A percentile compares a stretch with the other conserved stretches of the same genome.
These are phyloP conservation scores for Muntiacus reevesi DNA, from an alignment of 2,113 vertebrate species.

Conservation along the genomic window DNA sequence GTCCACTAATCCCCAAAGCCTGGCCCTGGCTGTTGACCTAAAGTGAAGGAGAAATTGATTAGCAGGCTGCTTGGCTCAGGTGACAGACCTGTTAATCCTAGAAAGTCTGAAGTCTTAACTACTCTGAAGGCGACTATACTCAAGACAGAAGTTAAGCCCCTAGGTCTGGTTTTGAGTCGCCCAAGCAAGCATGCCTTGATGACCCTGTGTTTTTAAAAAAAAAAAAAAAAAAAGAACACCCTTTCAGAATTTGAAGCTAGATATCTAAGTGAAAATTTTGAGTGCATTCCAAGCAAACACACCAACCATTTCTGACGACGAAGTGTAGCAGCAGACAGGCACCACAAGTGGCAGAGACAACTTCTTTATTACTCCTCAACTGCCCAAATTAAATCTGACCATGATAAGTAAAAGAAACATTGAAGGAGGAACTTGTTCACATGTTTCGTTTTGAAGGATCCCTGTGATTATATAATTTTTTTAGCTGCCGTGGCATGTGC, in stretches of 20 bases:
- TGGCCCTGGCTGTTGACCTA: constrained; percentile 10
- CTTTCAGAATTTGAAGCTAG: not conserved
- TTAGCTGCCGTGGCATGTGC: not conserved
- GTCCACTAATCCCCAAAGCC: not conserved
- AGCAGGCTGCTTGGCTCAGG: not conserved
- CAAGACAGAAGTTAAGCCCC: not conserved
- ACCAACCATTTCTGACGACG: not conserved
- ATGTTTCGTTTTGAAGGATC: not conserved
- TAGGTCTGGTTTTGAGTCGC: not conserved
- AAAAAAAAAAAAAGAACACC: too few species aligned
- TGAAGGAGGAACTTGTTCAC: not conserved
- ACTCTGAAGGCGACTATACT: not conserved
- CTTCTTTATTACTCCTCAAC: not conserved
- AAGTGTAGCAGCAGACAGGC: not conserved
- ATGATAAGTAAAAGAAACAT: not conserved
- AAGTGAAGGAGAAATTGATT: constrained; percentile 19
- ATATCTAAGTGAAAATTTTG: not conserved
- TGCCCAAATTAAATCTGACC: not conserved
- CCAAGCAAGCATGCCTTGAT: not conserved
- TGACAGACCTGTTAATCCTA: constrained; percentile 26
- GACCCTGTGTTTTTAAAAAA: not conserved
- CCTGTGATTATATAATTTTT: not conserved
- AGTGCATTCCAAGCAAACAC: not conserved
- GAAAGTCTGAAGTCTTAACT: constrained; percentile 9
- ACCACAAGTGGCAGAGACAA: not conserved